Base-by-base conservation (phyloP, 2,888 invertebrate species). In the Lissonota sp. region DNA sequence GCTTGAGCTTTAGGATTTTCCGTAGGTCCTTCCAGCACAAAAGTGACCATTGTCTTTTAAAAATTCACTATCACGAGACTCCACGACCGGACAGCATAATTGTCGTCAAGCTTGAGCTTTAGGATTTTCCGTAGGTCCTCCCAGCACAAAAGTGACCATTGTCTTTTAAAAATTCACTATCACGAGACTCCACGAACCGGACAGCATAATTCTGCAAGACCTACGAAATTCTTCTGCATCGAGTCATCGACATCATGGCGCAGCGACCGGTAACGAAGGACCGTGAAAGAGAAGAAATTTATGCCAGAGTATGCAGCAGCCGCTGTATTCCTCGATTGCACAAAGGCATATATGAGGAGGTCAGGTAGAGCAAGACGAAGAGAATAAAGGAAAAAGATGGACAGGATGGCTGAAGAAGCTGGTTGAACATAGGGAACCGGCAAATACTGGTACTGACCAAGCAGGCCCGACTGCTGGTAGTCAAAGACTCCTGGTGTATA, bases 371-470 rank as follows among this genome's bases (percentile, higher is more conserved):
- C 8, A n/a, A n/a, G 57, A 7, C 12, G 49, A 26, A 51, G 10
- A 64, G 63, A 63, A 69, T 40, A 79, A 55, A 79, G 77, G 74
- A 53, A 79, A 79, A 80, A 79, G 74, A 73, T 67, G 64, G 80
- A 66, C 70, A 79, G 72, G 70, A 57, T 53, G 66, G 66, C 75
- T 72, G 67, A 73, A 75, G 73, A 60, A 66, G 37, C 49, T 64
- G 81, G 78, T 75, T 66, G 80, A 73, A 64, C 75, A 72, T 70
- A 79, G 84, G 84, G 84, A 86, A 88, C 84, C 87, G 86, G 87
- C 87, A 87, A 89, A 89, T 89, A 89, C 89, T 87, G 87, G 87
- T 86, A 87, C 89, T 85, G 86, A 86, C 88, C 86, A 84, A 87
- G 86, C 89, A 87, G 86, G 88, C 88, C 86, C 86, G 73, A 86